Evolutionary conservation across 2,888 invertebrate species (phyloP).

Genomic region (Cryptus viduatorius): DNA sequence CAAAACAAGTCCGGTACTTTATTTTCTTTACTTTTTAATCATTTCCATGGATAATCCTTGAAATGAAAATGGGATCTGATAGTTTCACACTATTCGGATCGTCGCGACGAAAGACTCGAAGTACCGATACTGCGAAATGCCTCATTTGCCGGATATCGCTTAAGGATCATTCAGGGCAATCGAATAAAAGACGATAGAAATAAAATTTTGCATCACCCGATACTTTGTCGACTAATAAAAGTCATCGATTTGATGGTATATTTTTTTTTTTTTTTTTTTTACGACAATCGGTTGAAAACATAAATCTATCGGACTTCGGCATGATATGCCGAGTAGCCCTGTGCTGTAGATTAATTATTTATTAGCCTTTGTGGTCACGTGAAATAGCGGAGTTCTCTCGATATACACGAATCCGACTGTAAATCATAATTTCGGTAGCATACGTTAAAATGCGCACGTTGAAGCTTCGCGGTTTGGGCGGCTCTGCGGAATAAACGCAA

Average conservation of each 20-base stretch:
- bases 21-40: too few species aligned
- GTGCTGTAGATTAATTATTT: conserved; percentile 45
- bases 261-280: conserved; percentile 12
- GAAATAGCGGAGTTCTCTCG: conserved; percentile 19
- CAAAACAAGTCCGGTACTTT: too few species aligned
- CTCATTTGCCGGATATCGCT: too few species aligned
- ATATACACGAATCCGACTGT: conserved; percentile 47
- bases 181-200: not conserved
- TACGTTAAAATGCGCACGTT: conserved; percentile 36
- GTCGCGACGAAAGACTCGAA: too few species aligned
- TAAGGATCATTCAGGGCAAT: too few species aligned
- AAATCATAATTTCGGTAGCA: conserved; percentile 59
- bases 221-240: conserved; percentile 8
- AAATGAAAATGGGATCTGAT: too few species aligned
- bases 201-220: not conserved
- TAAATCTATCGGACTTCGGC: conserved; percentile 10
- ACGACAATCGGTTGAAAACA: conserved; percentile 37
- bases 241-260: not conserved
- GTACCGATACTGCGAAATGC: too few species aligned
- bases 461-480: not conserved
- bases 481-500: not conserved
- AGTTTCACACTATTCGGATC: too few species aligned
- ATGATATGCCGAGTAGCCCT: not conserved
- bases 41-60: too few species aligned
- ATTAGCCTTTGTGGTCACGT: conserved; percentile 38